Conservation (phyloP, 2,888 invertebrate species). For the Tipula unca region DNA sequence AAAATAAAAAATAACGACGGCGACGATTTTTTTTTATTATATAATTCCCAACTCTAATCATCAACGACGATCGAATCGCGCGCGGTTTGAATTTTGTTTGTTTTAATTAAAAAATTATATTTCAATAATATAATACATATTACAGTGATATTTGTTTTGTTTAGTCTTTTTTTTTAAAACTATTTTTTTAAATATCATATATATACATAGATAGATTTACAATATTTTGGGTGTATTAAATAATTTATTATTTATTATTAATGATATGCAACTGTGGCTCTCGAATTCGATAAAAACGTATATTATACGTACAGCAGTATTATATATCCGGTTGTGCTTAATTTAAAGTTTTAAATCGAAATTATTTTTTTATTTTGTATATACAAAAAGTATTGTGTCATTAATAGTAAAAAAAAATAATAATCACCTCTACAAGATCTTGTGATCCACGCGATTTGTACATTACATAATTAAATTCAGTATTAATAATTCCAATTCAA, state of each 20-base stretch:
- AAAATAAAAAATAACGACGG: neutral
- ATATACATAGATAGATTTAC: neutral
- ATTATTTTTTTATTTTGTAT: neutral
- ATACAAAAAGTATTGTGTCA: neutral
- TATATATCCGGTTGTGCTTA: neutral
- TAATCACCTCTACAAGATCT: neutral
- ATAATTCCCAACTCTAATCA: neutral
- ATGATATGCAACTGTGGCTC: neutral
- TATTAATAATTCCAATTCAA: too few species aligned
- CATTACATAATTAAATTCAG: neutral
- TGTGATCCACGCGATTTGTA: neutral
- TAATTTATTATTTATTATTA: neutral
- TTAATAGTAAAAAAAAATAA: neutral
- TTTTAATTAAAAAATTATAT: neutral
- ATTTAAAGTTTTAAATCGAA: neutral
- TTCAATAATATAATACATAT: neutral
- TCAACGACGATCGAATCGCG: neutral
- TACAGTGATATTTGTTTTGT: neutral
- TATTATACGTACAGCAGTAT: neutral
- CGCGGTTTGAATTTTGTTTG: neutral
- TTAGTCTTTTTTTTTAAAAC: neutral
- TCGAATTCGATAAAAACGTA: neutral
- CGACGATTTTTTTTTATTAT: neutral
- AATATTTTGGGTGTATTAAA: neutral
- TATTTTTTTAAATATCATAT: neutral